phyloP scores from a whole-genome alignment of 2,797 vertebrate species.

The Todus mexicanus region DNA sequence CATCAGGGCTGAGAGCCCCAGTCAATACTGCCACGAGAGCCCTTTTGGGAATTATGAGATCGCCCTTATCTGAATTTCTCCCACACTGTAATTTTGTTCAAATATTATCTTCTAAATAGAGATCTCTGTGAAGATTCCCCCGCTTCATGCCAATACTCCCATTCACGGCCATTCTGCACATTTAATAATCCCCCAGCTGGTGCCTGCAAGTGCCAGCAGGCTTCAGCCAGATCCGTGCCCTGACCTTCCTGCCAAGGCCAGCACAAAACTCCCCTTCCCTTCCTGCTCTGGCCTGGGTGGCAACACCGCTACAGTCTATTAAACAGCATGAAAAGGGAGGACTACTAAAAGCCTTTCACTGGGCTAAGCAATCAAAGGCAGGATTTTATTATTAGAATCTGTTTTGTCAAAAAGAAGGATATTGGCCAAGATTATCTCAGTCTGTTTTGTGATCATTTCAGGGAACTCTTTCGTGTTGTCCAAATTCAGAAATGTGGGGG shows the following conservation, averaged over 20 bases:
- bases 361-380: background rate
- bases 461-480: background rate
- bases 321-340: background rate
- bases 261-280: background rate
- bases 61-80: background rate
- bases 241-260: background rate
- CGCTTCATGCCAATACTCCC: background rate
- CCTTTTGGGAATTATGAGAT: background rate
- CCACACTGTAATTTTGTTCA: background rate
- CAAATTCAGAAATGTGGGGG: constrained; percentile 1
- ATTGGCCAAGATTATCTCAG: constrained; percentile 21
- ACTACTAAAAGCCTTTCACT: background rate
- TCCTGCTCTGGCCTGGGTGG: background rate
- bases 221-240: background rate
- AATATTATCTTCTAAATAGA: background rate
- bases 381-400: constrained; percentile 31
- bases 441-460: background rate
- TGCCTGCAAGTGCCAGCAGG: background rate
- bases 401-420: constrained; percentile 9
- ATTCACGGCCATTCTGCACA: background rate
- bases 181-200: background rate
- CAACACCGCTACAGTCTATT: background rate
- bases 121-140: background rate
- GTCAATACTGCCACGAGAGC: background rate
- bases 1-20: background rate